Evolutionary conservation across 2,797 vertebrate species (phyloP).

Genomic region (Falco concolor): DNA sequence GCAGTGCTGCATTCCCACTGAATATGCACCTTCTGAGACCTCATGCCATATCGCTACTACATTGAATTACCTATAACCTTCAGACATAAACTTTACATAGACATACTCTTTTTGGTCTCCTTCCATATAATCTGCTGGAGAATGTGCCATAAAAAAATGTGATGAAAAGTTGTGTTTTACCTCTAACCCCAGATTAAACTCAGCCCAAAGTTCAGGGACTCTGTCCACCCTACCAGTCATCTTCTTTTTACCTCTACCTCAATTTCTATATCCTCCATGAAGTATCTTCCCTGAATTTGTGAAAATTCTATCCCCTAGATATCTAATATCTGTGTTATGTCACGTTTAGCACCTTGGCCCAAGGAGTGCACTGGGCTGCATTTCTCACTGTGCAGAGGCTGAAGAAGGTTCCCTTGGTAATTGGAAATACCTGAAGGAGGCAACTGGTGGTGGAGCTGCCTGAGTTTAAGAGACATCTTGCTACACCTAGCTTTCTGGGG

Average conservation of each 20-base stretch:
- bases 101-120: neutral
- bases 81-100: neutral
- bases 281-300: neutral
- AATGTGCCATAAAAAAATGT: neutral
- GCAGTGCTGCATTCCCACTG: neutral
- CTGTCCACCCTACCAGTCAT: neutral
- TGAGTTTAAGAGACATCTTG: neutral
- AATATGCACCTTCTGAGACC: neutral
- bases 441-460: neutral
- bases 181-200: neutral
- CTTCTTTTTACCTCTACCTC: neutral
- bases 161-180: neutral
- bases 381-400: neutral
- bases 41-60: rapidly evolving
- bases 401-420: neutral
- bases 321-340: neutral
- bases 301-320: neutral
- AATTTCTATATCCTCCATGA: neutral
- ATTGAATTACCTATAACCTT: neutral
- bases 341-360: neutral
- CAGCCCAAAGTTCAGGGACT: neutral
- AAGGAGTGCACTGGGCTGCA: neutral
- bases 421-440: neutral
- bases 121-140: neutral
- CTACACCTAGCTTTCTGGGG: neutral